A percentile compares a stretch with the other conserved stretches of the same genome.
Conservation (phyloP, 2,797 vertebrate species). For the Spondyliosoma cantharus region DNA sequence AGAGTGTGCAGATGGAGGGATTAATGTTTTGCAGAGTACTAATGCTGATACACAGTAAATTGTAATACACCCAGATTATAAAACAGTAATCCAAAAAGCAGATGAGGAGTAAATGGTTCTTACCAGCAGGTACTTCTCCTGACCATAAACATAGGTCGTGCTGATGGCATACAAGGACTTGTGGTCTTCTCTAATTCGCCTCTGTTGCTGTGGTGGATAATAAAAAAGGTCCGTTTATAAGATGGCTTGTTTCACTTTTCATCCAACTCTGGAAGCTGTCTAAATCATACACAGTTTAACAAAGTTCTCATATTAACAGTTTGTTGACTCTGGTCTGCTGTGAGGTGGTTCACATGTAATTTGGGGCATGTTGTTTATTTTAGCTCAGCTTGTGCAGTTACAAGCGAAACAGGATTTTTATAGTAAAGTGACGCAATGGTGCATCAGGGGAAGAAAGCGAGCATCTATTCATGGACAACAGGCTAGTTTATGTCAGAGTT, state of each 20-base stretch:
- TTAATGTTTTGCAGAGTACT: slow-evolving; percentile 11
- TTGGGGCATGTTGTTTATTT: no score
- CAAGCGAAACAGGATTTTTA: no score
- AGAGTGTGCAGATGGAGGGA: slow-evolving; percentile 17
- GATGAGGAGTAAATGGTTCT: slow-evolving; percentile 62
- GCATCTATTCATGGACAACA: no score
- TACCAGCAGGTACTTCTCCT: slow-evolving; percentile 98
- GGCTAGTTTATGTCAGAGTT: no score
- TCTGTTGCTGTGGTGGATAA: slow-evolving; percentile 87
- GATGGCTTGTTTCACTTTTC: neutral
- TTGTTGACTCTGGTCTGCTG: no score
- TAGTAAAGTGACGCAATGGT: no score
- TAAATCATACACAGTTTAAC: no score
- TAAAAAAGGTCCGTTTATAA: neutral
- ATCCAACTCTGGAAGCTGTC: neutral
- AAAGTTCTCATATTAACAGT: no score
- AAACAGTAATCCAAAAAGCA: slow-evolving; percentile 33
- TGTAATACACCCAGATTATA: slow-evolving; percentile 35
- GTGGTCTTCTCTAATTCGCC: slow-evolving; percentile 91
- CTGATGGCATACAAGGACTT: slow-evolving; percentile 97
- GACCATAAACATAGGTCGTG: slow-evolving; percentile 96
- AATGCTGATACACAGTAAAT: slow-evolving; percentile 18
- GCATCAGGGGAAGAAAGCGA: no score
- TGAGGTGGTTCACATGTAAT: no score
- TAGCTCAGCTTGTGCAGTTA: no score